phyloP scores from a whole-genome alignment of 1,140 invertebrate species.

The Saxidomus purpurata region DNA sequence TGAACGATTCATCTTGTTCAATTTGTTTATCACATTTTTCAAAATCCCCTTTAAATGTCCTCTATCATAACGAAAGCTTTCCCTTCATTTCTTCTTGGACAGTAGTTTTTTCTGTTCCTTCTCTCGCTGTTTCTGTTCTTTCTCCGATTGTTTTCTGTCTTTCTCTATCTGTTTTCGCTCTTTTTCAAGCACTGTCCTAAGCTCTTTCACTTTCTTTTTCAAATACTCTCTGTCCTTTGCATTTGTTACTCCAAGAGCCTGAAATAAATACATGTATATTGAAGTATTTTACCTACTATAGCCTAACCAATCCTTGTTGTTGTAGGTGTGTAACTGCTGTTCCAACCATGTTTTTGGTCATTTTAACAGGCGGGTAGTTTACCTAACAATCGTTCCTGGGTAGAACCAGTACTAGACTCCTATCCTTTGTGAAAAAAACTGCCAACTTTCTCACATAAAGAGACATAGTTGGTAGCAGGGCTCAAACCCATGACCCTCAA shows the following conservation, averaged over 20 bases:
- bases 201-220: conserved; percentile 84
- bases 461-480: too few relatives aligned
- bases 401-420: too few relatives aligned
- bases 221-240: conserved; percentile 81
- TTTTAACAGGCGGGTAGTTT: too few relatives aligned
- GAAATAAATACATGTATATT: conserved; percentile 42
- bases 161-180: conserved; percentile 59
- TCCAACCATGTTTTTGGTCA: too few relatives aligned
- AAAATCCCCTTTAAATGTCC: background rate
- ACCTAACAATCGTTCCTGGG: too few relatives aligned
- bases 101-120: conserved; percentile 80
- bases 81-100: conserved; percentile 2
- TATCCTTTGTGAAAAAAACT: too few relatives aligned
- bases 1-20: background rate
- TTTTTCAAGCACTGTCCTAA: conserved; percentile 77
- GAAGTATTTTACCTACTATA: too few relatives aligned
- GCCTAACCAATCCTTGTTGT: too few relatives aligned
- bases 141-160: background rate
- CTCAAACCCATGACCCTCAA: too few relatives aligned
- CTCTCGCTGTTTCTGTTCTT: conserved; percentile 75
- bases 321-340: too few relatives aligned
- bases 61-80: background rate
- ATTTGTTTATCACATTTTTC: background rate
- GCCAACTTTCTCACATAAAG: too few relatives aligned
- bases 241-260: conserved; percentile 78